Evolutionary conservation across 2,888 invertebrate species (phyloP), one percentile per base, ranked within the genome.

Genomic region (Cremastobaeus sp.): DNA sequence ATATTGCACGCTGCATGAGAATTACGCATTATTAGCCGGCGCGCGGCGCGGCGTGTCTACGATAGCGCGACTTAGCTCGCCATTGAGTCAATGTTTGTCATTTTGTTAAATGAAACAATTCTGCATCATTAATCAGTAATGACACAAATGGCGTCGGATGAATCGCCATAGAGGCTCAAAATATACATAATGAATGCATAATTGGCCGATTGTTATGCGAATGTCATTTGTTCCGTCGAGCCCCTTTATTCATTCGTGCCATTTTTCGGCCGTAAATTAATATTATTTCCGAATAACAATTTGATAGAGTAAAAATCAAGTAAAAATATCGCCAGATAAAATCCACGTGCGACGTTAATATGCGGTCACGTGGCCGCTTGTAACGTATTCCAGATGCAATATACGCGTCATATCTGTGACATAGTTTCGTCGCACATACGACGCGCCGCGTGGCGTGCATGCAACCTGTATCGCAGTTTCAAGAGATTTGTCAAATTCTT

Each of bases 371-470:
- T 2, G 18, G 18, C 1, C 11, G 60, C 30, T 47, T 48, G 48
- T 39, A 60, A 37, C 48, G 20, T 39, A 39, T 60, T 60, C 20
- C 37, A 47, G 41, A 18, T 32, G 15, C 41, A 35, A 50, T 50
- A 50, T 41, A 62, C 32, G 50, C 21, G 11, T 41, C 41, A 62
- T 62, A 32, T 62, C 50, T 62, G 20, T 50, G 60, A 50, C 60
- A 62, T 32, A 41, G 60, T 62, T 32, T 39, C 39, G 21, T 50
- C 50, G 32, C 32, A 60, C 28, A 47, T 37, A 62, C 39, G 39
- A 50, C 18, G 48, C 21, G 50, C 32, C 60, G 50, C 60, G 21
- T 41, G 50, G 30, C 60, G 50, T 50, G 21, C 32, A 21, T 39
- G 60, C 41, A 39, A 21, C 50, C 6, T 11, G 12, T 62, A 62